Evolutionary conservation across 92 coral and sea anemone genomes (phyloP), one percentile per base, ranked within the genome.

Genomic region (Porites lobata): DNA sequence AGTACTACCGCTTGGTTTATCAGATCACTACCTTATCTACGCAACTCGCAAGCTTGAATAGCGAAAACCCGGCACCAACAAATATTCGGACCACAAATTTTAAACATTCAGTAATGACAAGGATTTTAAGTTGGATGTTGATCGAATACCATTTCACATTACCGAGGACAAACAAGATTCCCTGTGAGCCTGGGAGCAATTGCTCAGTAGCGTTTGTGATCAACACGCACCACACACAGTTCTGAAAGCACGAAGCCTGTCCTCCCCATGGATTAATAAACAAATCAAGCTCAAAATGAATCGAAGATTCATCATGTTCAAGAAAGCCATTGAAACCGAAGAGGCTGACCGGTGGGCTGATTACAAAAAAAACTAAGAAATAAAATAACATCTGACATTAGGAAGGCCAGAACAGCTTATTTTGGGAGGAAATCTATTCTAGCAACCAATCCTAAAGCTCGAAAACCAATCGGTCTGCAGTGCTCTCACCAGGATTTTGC

Each of bases 11-110:
- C 47, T 38, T 38, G 47, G 47, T 38, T 38, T 38, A 38, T 4
- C 47, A 38, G 47, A 38, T 38, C 47, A 38, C 47, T 38, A 2
- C 47, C 5, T 77, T 22, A 79, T 15, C 84, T 83, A 83, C 38
- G 84, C 80, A 26, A 67, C 80, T 17, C 15, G 84, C 54, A 50
- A 64, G 24, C 89, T 89, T 89, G 32, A 38, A 21, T 32, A 59
- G 63, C 62, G 71, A 77, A 77, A 83, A 88, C 83, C 85, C 75
- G 8, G 85, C 89, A 50, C 80, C 88, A 38, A 69, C 50, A 38
- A 32, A 54, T 21, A 77, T 69, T 75, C 50, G 43, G 65, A 84
- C 71, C 50, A 77, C 67, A 63, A 63, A 77, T 75, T 82, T 52
- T 61, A 83, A 72, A 83, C 69, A 29, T 57, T 57, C 58, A 38